phyloP scores from a whole-genome alignment of 35 echinoderm and acorn worm species.

The Stichopus chloronotus region DNA sequence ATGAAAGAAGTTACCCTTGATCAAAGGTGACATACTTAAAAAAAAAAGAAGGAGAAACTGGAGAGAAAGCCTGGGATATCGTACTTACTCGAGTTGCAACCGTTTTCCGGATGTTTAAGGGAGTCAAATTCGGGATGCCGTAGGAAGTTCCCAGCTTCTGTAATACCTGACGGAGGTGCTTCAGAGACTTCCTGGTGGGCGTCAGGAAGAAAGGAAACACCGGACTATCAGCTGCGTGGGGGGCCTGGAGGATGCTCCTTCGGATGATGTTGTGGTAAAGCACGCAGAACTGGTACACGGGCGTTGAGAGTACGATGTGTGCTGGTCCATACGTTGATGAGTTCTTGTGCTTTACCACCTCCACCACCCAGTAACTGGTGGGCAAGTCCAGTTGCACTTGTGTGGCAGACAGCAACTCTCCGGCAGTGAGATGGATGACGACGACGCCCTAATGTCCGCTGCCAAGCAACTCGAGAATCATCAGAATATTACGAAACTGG shows the following conservation, averaged over 20 bases:
- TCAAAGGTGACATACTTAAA: neutral
- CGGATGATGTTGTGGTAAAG: neutral
- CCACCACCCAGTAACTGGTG: neutral
- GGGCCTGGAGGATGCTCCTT: neutral
- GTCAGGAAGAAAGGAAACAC: neutral
- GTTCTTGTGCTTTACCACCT: neutral
- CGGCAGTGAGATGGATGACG: neutral
- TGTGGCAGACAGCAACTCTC: neutral
- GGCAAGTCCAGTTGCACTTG: neutral
- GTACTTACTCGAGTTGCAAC: conserved; percentile 2
- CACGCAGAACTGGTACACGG: neutral
- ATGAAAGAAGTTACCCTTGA: neutral
- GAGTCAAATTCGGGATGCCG: neutral
- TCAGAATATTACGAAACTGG: neutral
- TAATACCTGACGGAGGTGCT: neutral
- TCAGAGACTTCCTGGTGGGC: neutral
- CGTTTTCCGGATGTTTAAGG: neutral
- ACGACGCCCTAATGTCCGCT: neutral
- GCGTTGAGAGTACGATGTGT: neutral
- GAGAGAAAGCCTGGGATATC: neutral
- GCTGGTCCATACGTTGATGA: conserved; percentile 11
- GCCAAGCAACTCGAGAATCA: neutral
- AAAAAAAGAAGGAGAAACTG: neutral
- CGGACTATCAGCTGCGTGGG: neutral
- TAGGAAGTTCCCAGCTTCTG: neutral